Percentiles rank a stretch among this genome's conserved stretches.
These are phyloP conservation scores for Drosophila teissieri DNA, from an alignment of 1,140 invertebrate species.

Conservation along the genomic window DNA sequence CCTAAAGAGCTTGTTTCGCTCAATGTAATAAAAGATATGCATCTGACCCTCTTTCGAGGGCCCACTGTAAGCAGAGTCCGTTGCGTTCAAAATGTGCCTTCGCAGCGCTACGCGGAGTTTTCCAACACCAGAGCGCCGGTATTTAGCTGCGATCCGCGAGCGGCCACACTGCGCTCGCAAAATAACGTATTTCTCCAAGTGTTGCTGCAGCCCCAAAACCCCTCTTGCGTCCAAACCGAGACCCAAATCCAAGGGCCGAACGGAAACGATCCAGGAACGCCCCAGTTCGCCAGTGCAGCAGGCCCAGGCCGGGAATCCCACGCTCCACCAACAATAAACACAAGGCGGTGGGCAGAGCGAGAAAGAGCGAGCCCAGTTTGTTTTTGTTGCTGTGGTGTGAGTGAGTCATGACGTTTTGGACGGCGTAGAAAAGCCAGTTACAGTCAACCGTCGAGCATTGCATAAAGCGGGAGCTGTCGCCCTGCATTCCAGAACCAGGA, in stretches of 20 bases:
- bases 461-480: slow-evolving; percentile 38
- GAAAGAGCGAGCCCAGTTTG: slow-evolving; percentile 35
- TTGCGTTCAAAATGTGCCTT: slow-evolving; percentile 7
- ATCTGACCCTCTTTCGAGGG: neutral
- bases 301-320: neutral
- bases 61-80: neutral
- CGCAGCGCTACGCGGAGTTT: neutral
- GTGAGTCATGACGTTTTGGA: slow-evolving; percentile 55
- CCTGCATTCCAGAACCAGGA: slow-evolving; percentile 2
- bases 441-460: slow-evolving; percentile 46
- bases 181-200: slow-evolving; percentile 9
- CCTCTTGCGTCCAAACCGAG: neutral
- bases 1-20: neutral
- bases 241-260: neutral
- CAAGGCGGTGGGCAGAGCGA: slow-evolving; percentile 6
- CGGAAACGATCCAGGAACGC: neutral
- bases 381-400: slow-evolving; percentile 55
- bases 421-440: slow-evolving; percentile 50
- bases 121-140: neutral
- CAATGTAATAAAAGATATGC: neutral
- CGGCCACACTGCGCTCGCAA: slow-evolving; percentile 8
- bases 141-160: neutral
- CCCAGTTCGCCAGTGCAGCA: neutral
- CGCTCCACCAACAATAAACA: neutral
- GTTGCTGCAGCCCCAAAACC: neutral